phyloP scores from a whole-genome alignment of 2,113 vertebrate species.

The Prinia subflava region DNA sequence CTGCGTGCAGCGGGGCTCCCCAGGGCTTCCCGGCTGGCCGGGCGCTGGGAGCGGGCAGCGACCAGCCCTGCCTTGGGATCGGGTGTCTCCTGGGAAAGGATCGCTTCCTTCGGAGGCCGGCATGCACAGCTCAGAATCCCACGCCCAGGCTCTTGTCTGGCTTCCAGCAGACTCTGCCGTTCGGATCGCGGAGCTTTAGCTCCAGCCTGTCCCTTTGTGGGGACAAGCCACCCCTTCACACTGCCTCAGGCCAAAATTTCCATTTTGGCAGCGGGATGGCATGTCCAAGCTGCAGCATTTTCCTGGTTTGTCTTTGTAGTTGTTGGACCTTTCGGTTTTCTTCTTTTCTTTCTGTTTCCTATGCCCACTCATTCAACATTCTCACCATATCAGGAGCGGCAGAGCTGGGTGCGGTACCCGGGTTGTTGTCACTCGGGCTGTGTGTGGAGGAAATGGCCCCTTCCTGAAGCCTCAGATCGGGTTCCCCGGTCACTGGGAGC shows the following conservation, averaged over 20 bases:
- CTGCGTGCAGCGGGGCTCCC: background rate
- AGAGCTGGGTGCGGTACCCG: constrained; percentile 49
- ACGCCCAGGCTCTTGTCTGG: background rate
- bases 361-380: background rate
- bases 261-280: background rate
- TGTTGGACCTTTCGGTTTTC: background rate
- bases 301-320: background rate
- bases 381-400: constrained; percentile 18
- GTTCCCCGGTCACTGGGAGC: background rate
- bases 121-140: background rate
- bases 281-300: background rate
- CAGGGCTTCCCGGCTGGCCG: background rate
- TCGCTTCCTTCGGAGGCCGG: background rate
- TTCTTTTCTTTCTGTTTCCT: background rate
- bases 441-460: constrained; percentile 11
- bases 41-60: background rate
- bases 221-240: background rate
- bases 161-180: background rate
- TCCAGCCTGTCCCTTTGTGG: background rate
- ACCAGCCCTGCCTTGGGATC: background rate
- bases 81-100: background rate
- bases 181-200: background rate
- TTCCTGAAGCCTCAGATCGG: constrained; percentile 32
- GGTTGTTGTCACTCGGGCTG: background rate
- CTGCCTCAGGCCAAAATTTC: background rate